phyloP scores from a whole-genome alignment of 1,140 invertebrate species.

The Chrysoperla carnea region DNA sequence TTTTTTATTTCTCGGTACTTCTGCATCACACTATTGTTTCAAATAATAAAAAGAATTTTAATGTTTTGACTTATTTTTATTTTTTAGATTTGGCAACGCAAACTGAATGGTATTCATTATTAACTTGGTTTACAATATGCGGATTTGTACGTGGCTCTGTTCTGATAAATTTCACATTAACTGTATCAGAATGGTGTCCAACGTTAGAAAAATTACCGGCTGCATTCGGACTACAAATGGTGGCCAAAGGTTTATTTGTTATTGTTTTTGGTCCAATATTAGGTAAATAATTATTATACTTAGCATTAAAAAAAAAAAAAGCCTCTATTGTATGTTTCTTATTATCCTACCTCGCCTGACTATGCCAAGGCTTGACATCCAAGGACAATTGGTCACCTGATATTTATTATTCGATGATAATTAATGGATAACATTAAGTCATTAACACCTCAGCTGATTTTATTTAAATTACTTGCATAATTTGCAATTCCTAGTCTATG shows the following conservation, averaged over 20 bases:
- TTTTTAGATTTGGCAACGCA: constrained; percentile 45
- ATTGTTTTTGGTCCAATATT: constrained; percentile 47
- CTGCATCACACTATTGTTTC: too few relatives aligned
- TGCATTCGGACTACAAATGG: constrained; percentile 57
- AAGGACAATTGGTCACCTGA: neutral
- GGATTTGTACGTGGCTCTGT: constrained; percentile 56
- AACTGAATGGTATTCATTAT: constrained; percentile 39
- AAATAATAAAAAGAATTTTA: too few relatives aligned
- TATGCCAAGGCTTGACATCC: neutral
- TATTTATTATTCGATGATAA: too few relatives aligned
- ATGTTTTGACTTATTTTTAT: too few relatives aligned
- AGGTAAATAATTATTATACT: constrained; percentile 30
- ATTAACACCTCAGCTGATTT: neutral
- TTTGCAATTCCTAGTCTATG: too few relatives aligned
- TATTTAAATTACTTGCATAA: too few relatives aligned
- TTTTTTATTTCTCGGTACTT: too few relatives aligned
- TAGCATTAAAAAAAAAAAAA: neutral
- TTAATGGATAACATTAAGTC: neutral
- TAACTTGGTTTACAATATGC: constrained; percentile 45
- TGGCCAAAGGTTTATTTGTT: constrained; percentile 53
- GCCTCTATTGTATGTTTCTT: neutral
- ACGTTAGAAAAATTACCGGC: constrained; percentile 52
- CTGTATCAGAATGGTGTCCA: constrained; percentile 47
- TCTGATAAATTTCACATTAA: constrained; percentile 53
- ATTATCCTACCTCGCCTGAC: neutral